Percentiles rank a stretch among this genome's conserved stretches.
phyloP scores from a whole-genome alignment of 2,797 vertebrate species.

The Leptoclinus maculatus region DNA sequence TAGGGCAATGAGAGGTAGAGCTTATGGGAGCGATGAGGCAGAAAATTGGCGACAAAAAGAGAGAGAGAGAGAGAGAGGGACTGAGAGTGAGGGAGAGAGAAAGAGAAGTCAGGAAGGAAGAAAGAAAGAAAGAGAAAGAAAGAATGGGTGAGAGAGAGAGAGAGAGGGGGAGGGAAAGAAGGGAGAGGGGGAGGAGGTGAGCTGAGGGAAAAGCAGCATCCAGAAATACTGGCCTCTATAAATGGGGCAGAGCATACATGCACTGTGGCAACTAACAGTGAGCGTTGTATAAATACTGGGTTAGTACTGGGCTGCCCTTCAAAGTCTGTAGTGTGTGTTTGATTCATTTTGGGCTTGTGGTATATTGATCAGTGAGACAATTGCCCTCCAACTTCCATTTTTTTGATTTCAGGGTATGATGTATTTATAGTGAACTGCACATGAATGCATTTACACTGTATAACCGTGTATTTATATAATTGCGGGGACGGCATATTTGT shows the following conservation, averaged over 20 bases:
- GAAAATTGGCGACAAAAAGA: slow-evolving; percentile 77
- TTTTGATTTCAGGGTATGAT: slow-evolving; percentile 24
- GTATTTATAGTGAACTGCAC: slow-evolving; percentile 10
- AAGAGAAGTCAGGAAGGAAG: slow-evolving; percentile 50
- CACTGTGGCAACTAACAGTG: slow-evolving; percentile 73
- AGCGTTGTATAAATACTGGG: slow-evolving; percentile 72
- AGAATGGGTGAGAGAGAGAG: slow-evolving; percentile 12
- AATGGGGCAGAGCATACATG: slow-evolving; percentile 74
- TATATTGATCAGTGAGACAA: slow-evolving; percentile 73
- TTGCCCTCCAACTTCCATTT: slow-evolving; percentile 44
- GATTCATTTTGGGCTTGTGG: slow-evolving; percentile 74
- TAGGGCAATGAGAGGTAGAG: slow-evolving; percentile 79
- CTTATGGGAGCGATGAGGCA: slow-evolving; percentile 82
- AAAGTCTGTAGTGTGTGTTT: slow-evolving; percentile 67
- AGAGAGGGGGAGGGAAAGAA: neutral
- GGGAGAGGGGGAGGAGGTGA: slow-evolving; percentile 29
- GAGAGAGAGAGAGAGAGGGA: slow-evolving; percentile 46
- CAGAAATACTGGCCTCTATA: slow-evolving; percentile 70
- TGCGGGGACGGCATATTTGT: neutral
- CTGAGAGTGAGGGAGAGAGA: slow-evolving; percentile 31
- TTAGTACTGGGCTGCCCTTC: slow-evolving; percentile 73
- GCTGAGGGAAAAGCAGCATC: slow-evolving; percentile 59
- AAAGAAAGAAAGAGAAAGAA: slow-evolving; percentile 48
- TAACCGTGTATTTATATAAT: neutral
- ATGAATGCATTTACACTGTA: neutral